phyloP scores from a whole-genome alignment of 2,888 invertebrate genomes.

The Agonum fuliginosum region DNA sequence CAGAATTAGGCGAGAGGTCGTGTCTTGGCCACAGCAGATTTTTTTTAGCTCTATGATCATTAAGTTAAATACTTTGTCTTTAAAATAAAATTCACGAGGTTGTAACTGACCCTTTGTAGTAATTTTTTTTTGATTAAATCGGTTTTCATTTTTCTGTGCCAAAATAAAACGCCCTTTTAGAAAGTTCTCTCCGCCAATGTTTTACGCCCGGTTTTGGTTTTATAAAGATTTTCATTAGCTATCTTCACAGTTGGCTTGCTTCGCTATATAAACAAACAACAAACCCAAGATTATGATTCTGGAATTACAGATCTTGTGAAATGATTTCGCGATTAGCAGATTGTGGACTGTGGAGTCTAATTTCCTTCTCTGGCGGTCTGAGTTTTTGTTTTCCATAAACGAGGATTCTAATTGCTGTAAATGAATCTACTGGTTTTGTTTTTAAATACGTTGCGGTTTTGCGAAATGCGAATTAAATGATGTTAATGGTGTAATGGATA shows the following conservation, averaged over 20 bases:
- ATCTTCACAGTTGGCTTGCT: not conserved
- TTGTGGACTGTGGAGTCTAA: not conserved
- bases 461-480: slow-evolving; percentile 8
- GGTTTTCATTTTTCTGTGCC: too few relatives aligned
- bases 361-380: not conserved
- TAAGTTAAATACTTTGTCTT: too few relatives aligned
- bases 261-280: not conserved
- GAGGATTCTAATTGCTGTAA: slow-evolving; percentile 5
- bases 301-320: not conserved
- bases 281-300: not conserved
- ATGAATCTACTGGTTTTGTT: slow-evolving; percentile 20
- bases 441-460: not conserved
- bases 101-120: too few relatives aligned
- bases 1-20: too few relatives aligned
- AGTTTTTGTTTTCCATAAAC: slow-evolving; percentile 2
- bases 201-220: too few relatives aligned
- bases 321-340: slow-evolving; percentile 16
- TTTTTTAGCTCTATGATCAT: too few relatives aligned
- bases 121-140: too few relatives aligned
- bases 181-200: too few relatives aligned
- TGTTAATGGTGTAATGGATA: too few relatives aligned
- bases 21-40: too few relatives aligned
- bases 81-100: too few relatives aligned
- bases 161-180: too few relatives aligned
- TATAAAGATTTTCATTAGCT: slow-evolving; percentile 2